Evolutionary conservation across 2,888 invertebrate species (phyloP).

Genomic region (Brenthis ino): DNA sequence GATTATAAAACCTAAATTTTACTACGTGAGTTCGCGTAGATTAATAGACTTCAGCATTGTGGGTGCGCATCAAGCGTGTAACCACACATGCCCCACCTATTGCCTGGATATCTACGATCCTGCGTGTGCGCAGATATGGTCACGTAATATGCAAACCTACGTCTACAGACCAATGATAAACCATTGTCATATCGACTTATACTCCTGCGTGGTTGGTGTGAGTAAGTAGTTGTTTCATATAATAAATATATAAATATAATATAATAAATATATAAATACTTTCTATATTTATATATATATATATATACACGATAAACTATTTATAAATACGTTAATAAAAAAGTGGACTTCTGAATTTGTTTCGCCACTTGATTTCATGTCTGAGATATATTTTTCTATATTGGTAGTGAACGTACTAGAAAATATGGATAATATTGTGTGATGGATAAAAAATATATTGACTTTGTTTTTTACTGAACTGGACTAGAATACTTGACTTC

Average conservation of each 20-base stretch:
- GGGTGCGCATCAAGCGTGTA: constrained; percentile 66
- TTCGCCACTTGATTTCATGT: too few species aligned
- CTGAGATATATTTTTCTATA: too few species aligned
- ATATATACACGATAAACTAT: background rate
- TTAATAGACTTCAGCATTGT: constrained; percentile 59
- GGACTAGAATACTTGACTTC: too few species aligned
- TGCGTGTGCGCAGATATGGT: constrained; percentile 65
- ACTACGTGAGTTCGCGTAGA: constrained; percentile 46
- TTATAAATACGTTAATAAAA: background rate
- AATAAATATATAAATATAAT: too few species aligned
- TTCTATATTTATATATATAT: too few species aligned
- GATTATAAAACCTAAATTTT: constrained; percentile 31
- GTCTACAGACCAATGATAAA: constrained; percentile 61
- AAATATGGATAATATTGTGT: too few species aligned
- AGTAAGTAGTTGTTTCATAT: constrained; percentile 54
- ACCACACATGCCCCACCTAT: constrained; percentile 69
- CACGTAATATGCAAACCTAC: constrained; percentile 39
- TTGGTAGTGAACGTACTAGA: too few species aligned
- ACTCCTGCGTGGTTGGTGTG: constrained; percentile 62
- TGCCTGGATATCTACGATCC: constrained; percentile 68
- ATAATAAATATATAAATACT: too few species aligned
- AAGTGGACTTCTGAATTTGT: background rate
- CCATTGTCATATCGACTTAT: constrained; percentile 73
- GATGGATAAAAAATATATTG: too few species aligned
- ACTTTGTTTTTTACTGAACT: too few species aligned